Percentiles rank a stretch among this genome's conserved stretches.
Evolutionary conservation across 2,797 vertebrate species (phyloP).

Genomic region (Intellagama lesueurii): DNA sequence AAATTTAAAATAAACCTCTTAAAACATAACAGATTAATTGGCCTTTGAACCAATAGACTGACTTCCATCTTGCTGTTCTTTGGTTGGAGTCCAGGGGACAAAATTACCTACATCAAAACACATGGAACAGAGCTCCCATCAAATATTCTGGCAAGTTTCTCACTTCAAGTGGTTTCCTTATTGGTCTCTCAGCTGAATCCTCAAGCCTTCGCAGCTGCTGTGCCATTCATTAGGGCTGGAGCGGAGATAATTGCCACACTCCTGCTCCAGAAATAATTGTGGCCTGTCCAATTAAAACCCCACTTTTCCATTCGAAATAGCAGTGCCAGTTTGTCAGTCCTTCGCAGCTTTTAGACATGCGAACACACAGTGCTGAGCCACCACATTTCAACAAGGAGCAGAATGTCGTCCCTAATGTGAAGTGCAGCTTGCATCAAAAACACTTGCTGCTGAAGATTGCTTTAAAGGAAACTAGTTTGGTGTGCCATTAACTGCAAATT

Average conservation of each 20-base stretch:
- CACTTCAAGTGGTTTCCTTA: slow-evolving; percentile 4
- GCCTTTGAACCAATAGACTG: not conserved
- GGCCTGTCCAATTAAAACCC: slow-evolving; percentile 48
- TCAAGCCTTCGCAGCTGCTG: slow-evolving; percentile 34
- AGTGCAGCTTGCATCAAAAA: slow-evolving; percentile 41
- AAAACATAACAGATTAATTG: not conserved
- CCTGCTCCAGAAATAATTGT: slow-evolving; percentile 52
- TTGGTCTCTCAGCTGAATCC: not conserved
- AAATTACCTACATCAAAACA: not conserved
- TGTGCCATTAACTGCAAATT: slow-evolving; percentile 34
- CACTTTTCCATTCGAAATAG: not conserved
- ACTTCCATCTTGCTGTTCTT: not conserved
- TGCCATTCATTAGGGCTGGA: slow-evolving; percentile 31
- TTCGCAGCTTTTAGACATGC: slow-evolving; percentile 47
- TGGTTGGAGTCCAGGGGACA: not conserved
- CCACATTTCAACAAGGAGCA: slow-evolving; percentile 40
- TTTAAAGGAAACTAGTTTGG: slow-evolving; percentile 46
- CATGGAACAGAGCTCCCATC: not conserved
- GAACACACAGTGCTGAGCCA: not conserved
- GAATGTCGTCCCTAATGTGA: rapidly evolving
- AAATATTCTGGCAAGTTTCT: not conserved
- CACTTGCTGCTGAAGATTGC: slow-evolving; percentile 21
- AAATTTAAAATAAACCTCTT: no score
- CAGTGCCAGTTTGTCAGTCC: not conserved
- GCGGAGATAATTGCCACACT: slow-evolving; percentile 40